phyloP scores from a whole-genome alignment of 2,888 invertebrate genomes.

The Volucella bombylans region DNA sequence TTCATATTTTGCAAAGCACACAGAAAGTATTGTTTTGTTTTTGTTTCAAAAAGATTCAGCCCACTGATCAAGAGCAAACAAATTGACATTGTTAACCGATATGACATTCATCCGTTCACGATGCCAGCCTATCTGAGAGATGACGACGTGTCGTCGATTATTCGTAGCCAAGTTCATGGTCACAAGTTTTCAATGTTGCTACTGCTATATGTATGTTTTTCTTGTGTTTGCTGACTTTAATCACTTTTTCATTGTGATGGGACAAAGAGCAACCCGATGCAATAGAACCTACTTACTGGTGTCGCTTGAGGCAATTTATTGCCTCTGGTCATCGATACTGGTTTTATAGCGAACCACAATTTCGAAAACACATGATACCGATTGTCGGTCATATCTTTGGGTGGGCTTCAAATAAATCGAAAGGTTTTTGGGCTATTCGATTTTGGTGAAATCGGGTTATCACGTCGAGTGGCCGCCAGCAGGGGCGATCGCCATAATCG shows the following conservation, averaged over 20 bases:
- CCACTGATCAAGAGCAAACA: conserved; percentile 15
- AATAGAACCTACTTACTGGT: neutral
- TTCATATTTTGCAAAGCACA: neutral
- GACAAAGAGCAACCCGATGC: conserved; percentile 49
- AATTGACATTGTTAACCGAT: conserved; percentile 18
- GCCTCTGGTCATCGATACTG: conserved; percentile 34
- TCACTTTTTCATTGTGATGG: conserved; percentile 38
- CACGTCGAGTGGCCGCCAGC: conserved; percentile 22
- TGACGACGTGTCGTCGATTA: conserved; percentile 37
- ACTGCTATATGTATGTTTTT: conserved; percentile 3
- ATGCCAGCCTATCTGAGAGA: neutral
- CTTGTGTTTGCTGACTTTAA: conserved; percentile 42
- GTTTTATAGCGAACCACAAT: conserved; percentile 41
- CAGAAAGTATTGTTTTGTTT: conserved; percentile 8
- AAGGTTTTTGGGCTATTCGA: conserved; percentile 12
- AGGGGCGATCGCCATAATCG: conserved; percentile 33
- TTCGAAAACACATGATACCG: conserved; percentile 13
- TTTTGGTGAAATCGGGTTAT: conserved; percentile 48
- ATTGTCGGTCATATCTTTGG: neutral
- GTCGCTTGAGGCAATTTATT: conserved; percentile 32
- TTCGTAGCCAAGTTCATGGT: conserved; percentile 65
- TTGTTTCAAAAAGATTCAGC: neutral
- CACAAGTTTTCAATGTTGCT: conserved; percentile 14
- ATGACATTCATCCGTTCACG: conserved; percentile 5
- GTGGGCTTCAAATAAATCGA: neutral